A percentile compares a stretch with the other conserved stretches of the same genome.
These are phyloP conservation scores for Heteractis magnifica DNA, from an alignment of 92 coral and sea anemone species.

Conservation along the genomic window DNA sequence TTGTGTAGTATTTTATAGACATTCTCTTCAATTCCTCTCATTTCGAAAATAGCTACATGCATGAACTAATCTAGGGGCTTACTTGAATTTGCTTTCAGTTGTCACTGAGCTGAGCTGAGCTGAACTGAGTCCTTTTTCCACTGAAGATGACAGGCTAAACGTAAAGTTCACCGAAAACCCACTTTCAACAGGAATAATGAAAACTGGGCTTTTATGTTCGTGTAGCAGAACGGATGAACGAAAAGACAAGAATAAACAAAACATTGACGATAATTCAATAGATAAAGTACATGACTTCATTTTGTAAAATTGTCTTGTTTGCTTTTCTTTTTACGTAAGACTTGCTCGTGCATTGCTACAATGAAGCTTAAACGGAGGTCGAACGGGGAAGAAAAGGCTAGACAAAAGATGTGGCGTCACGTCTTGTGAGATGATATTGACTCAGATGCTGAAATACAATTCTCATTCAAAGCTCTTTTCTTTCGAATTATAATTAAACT, in stretches of 20 bases:
- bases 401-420: neutral
- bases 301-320: neutral
- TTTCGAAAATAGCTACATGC: too few relatives aligned
- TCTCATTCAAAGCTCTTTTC: neutral
- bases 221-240: neutral
- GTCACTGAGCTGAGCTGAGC: neutral
- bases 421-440: neutral
- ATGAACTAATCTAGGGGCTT: too few relatives aligned
- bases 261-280: neutral
- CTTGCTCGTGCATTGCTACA: neutral
- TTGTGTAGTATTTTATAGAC: too few relatives aligned
- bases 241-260: neutral
- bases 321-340: neutral
- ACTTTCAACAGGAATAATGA: neutral
- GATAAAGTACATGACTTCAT: neutral
- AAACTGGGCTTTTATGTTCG: neutral
- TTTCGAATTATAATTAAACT: neutral
- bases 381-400: neutral
- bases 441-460: neutral
- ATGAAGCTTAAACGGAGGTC: neutral
- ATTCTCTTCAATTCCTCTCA: too few relatives aligned
- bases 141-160: neutral
- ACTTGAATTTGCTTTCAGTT: neutral
- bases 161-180: neutral
- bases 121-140: neutral